These are phyloP conservation scores for Labrus mixtus DNA, from an alignment of 2,113 vertebrate species.

Conservation along the genomic window DNA sequence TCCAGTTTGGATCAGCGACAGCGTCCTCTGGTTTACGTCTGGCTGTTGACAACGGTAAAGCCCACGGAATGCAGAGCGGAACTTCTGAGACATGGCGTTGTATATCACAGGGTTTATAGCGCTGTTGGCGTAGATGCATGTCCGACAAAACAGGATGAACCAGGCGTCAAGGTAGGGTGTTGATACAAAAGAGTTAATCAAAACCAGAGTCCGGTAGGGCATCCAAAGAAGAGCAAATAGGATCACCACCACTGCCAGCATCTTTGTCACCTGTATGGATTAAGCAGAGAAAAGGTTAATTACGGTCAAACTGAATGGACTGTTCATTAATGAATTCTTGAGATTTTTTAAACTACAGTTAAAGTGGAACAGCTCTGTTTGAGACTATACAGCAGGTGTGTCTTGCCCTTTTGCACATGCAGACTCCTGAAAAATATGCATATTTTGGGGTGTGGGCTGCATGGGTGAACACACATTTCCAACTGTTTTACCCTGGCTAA, in stretches of 20 bases:
- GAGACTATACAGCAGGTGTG: no score
- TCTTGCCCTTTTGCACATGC: no score
- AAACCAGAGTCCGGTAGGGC: conserved; percentile 85
- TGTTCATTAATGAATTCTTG: neutral
- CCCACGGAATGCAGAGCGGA: conserved; percentile 80
- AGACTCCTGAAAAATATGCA: no score
- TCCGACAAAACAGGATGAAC: conserved; percentile 86
- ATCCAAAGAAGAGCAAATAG: conserved; percentile 87
- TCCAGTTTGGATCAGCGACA: conserved; percentile 61
- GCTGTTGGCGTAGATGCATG: conserved; percentile 86
- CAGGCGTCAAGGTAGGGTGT: conserved; percentile 83
- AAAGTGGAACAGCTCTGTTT: no score
- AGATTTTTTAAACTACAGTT: no score
- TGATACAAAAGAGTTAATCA: conserved; percentile 85
- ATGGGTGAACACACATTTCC: no score
- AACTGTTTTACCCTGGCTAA: no score
- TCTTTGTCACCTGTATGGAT: conserved; percentile 83
- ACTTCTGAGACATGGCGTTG: conserved; percentile 88
- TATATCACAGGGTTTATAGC: conserved; percentile 87
- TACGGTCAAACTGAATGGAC: neutral
- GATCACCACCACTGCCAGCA: conserved; percentile 85
- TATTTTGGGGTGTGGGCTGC: no score
- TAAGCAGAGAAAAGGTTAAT: neutral
- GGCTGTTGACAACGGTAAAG: conserved; percentile 80
- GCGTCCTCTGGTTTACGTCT: conserved; percentile 52